Percentiles rank a stretch among this genome's conserved stretches.
These are phyloP conservation scores for Philhelius pedissequus DNA, from an alignment of 2,888 invertebrate genomes.

Conservation along the genomic window DNA sequence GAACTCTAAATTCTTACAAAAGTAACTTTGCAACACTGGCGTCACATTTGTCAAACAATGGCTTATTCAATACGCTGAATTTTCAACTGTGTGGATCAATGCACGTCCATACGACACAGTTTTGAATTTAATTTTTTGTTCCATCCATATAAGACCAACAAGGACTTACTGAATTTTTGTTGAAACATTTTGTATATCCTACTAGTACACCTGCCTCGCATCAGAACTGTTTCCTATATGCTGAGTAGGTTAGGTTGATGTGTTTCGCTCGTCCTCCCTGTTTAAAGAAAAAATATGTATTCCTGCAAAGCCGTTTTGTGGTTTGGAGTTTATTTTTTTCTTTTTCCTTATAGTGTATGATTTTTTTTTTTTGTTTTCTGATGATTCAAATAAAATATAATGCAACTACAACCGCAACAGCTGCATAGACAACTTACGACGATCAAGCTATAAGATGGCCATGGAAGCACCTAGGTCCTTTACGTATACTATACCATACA, in stretches of 20 bases:
- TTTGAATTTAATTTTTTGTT: neutral
- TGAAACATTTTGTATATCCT: slow-evolving; percentile 43
- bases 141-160: neutral
- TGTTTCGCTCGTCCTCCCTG: neutral
- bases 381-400: slow-evolving; percentile 43
- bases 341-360: neutral
- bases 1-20: too few species aligned
- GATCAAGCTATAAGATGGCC: neutral
- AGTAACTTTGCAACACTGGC: too few species aligned
- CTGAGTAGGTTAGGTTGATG: neutral
- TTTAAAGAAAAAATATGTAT: neutral
- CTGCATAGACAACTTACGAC: slow-evolving; percentile 21
- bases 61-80: neutral
- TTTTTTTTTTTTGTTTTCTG: neutral
- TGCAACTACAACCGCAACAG: slow-evolving; percentile 39
- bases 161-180: slow-evolving; percentile 14
- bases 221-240: neutral
- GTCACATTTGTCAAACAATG: too few species aligned
- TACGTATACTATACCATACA: neutral
- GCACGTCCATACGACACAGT: neutral
- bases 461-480: neutral
- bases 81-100: neutral
- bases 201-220: slow-evolving; percentile 32
- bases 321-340: neutral
- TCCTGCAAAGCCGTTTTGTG: slow-evolving; percentile 11